Base-by-base conservation (phyloP, 1,140 invertebrate genomes). In the Lethocerus indicus region DNA sequence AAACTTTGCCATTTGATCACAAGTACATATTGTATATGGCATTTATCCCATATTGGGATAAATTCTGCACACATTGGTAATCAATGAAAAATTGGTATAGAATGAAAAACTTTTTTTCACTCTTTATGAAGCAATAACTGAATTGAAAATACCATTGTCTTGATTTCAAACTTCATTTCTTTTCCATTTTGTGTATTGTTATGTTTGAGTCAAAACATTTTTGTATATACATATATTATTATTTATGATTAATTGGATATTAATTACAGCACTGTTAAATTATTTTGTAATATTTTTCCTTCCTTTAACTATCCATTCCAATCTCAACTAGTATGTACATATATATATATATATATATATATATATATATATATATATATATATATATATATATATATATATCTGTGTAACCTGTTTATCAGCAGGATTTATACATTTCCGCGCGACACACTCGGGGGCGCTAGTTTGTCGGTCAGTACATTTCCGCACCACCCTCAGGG, bases 31-130 rank as follows among this genome's bases (percentile, higher is more conserved):
- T 39, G 36, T 40, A 40, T 40, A 49, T 49, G 47, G 21, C 41
- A 14, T 29, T 40, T 49, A 29, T 49, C 47, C 47, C 47, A 49
- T 49, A 49, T 49, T 49, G 47, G 47, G 47, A 49, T 29, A 40
- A 49, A 27, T 37, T 36, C 36, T 24, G 25, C 24, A 36, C 47
- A 12, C 13, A 3, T n/a, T 24, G 6, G 3, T 47, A 12, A 44
- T 5, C n/a, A 29, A 24, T 47, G 27, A 47, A 5, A 18, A 7
- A 39, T 7, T 7, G 21, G n/a, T 18, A 18, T 18, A 7, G 6
- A 39, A 39, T 16, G n/a, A 18, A 5, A 39, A 27, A 27, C 13
- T 40, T 26, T 49, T 49, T 49, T 49, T 49, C 27, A 14, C 24
- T 49, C 47, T 49, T 49, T 37, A 35, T 49, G 36, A 25, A 49